Base-by-base conservation (phyloP, 2,797 vertebrate species). In the Girardinus metallicus region DNA sequence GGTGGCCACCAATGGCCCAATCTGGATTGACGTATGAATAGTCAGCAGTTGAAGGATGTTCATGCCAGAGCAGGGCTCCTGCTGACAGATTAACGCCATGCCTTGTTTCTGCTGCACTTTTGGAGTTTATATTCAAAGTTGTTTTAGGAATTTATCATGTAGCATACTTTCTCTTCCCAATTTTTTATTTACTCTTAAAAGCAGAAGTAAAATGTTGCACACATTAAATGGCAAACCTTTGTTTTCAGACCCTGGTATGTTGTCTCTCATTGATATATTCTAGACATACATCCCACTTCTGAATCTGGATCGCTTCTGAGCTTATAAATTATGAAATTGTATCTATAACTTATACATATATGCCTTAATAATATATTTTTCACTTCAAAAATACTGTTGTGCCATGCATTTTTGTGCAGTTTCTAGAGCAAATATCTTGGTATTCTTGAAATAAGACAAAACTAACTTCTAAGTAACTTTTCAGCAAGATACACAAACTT, bases 21-120 rank as follows among this genome's bases (percentile, higher is more conserved):
- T 92, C 84, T 90, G 91, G 91, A 94, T 88, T 93, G 91, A 95
- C 92, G 93, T 93, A 87, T 86, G 91, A 93, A 89, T 88, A 89
- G 86, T 91, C 87, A 87, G 86, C 86, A 86, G 93, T 91, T 90
- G 92, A 94, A 94, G 92, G 90, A 94, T 94, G 81, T 91, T 92
- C 87, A 87, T 85, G 80, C 88, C 89, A 82, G 87, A 92, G 88
- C 89, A 78, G 29, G n/a, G 76, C 79, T 80, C 62, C 44, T 60
- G 87, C 62, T 87, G 92, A 94, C 88, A 87, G 93, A 95, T 94
- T 94, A 70, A 92, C 85, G 73, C 77, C 53, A 13, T 75, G 78
- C 73, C 77, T 74, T 51, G 73, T 83, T 90, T 84, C 80, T 55
- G 57, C 53, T 34, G 80, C 83, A 80, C 86, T 73, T 89, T 82